Base-by-base conservation (phyloP, 2,888 invertebrate genomes). In the Fragum whitleyi region DNA sequence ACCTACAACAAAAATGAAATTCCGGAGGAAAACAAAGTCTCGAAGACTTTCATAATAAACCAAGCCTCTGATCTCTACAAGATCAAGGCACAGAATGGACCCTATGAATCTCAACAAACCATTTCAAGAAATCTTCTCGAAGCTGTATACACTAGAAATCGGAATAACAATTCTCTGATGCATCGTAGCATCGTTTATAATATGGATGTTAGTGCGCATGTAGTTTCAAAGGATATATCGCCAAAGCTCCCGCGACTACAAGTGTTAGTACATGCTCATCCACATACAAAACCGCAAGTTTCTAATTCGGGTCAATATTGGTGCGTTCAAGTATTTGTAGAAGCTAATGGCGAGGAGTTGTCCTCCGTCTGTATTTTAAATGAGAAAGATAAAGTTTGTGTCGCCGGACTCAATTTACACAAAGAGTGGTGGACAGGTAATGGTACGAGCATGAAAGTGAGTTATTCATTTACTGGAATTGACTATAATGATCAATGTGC, bases 81-180 rank as follows among this genome's bases (percentile, higher is more conserved):
- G 29, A 97, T 98, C 57, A 95, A 98, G 80, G 98, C 98, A 68
- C 97, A 97, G 55, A 98, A 98, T 93, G 98, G 98, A 5, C 98
- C 98, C 9, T 98, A 98, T 94, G 97, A 97, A 89, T 98, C 98
- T 74, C 98, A 98, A 93, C 98, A 98, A 94, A 98, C 98, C 0
- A 81, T 88, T 36, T 87, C 86, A 28, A 65, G 78, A 36, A 79
- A 77, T 39, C 77, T 87, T 28, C 51, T 85, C 19, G 83, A 86
- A 28, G 77, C 80, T 11, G 84, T 85, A 5, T 79, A 76, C 29
- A 79, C 85, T 3, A 73, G 65, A 59, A 73, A 75, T 68, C 67
- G 79, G 5, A 76, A 78, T 51, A 77, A 80, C 29, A 77, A 77
- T 16, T 77, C 81, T 0, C 28, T 80, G 14, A 86, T 88, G 82